Conservation (phyloP, 2,888 invertebrate species). For the Cantharis flavilabris region DNA sequence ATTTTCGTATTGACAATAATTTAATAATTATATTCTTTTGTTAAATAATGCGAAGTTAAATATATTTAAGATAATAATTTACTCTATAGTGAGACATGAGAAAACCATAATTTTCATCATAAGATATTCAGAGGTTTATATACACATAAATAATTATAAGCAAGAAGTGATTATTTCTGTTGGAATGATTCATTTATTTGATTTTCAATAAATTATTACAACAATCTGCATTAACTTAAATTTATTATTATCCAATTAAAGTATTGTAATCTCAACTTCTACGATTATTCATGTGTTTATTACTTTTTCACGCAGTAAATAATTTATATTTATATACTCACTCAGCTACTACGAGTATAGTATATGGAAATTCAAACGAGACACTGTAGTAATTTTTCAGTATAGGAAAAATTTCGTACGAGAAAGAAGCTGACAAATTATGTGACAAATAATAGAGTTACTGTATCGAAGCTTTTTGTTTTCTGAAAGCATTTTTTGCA, state of each 20-base stretch:
- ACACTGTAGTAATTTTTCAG: not conserved
- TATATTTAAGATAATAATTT: no score
- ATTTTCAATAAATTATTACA: no score
- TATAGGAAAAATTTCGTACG: not conserved
- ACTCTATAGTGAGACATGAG: no score
- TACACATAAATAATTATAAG: no score
- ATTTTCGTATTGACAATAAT: not conserved
- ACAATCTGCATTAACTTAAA: no score
- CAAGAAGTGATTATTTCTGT: no score
- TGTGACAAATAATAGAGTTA: not conserved
- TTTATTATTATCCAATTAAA: no score
- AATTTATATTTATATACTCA: not conserved
- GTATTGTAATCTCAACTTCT: not conserved
- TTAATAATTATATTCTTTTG: no score
- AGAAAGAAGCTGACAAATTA: not conserved
- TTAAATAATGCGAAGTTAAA: no score
- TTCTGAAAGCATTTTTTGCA: not conserved
- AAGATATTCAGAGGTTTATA: no score
- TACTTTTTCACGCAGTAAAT: not conserved
- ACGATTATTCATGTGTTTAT: not conserved
- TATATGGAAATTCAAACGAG: not conserved
- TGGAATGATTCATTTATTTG: no score
- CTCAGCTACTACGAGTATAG: not conserved
- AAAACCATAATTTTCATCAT: no score
- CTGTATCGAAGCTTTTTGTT: not conserved